A percentile compares a stretch with the other conserved stretches of the same genome.
Evolutionary conservation across 2,113 vertebrate species (phyloP).

Genomic region (Boulengeromyrus knoepffleri): DNA sequence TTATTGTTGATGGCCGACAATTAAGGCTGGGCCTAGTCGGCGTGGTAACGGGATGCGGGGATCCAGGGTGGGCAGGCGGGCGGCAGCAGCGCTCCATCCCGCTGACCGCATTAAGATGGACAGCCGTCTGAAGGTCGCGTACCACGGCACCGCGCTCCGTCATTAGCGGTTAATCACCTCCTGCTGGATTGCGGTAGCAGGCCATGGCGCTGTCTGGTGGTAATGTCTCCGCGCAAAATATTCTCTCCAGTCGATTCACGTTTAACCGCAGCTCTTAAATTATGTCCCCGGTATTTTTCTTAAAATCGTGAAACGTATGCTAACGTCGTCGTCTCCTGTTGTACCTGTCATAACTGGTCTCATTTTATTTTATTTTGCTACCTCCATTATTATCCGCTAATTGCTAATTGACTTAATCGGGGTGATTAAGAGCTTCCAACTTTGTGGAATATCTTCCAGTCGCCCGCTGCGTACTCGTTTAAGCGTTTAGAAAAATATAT

Average conservation of each 20-base stretch:
- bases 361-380: neutral
- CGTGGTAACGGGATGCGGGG: constrained; percentile 29
- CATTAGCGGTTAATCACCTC: constrained; percentile 60
- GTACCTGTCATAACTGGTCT: neutral
- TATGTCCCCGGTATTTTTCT: neutral
- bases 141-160: constrained; percentile 50
- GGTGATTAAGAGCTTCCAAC: neutral
- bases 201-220: constrained; percentile 19
- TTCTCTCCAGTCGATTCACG: neutral
- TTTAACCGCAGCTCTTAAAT: neutral
- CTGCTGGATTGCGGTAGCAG: constrained; percentile 37
- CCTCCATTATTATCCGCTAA: neutral
- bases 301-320: neutral
- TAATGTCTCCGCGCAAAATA: no score
- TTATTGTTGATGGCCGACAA: constrained; percentile 40
- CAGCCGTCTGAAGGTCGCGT: constrained; percentile 59
- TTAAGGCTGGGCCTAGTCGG: constrained; percentile 30
- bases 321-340: neutral
- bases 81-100: constrained; percentile 49
- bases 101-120: constrained; percentile 52
- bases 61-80: constrained; percentile 23
- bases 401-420: constrained; percentile 1
- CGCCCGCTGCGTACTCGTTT: neutral
- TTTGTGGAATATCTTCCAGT: neutral
- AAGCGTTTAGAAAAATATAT: neutral